phyloP scores from a whole-genome alignment of 2,797 vertebrate species.

The Cirrhinus molitorella region DNA sequence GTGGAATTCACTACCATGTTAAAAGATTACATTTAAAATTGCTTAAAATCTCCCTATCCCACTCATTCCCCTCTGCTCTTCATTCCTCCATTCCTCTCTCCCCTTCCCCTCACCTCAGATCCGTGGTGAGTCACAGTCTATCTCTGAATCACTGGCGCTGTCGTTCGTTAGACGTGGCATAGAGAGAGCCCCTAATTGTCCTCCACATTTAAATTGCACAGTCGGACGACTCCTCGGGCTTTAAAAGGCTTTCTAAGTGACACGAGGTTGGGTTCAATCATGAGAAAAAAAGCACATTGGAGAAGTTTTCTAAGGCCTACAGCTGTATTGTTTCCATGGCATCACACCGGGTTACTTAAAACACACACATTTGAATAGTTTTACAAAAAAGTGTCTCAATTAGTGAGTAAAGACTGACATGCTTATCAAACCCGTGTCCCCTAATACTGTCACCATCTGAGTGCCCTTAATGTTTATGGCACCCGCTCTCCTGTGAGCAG shows the following conservation, averaged over 20 bases:
- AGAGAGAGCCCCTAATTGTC: conserved; percentile 59
- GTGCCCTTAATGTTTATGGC: background rate
- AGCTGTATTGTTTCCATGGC: conserved; percentile 60
- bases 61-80: background rate
- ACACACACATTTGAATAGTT: conserved; percentile 2
- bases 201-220: conserved; percentile 59
- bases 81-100: background rate
- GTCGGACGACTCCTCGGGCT: conserved; percentile 52
- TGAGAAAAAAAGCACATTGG: conserved; percentile 25
- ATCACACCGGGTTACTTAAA: conserved; percentile 45
- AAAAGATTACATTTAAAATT: background rate
- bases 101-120: conserved; percentile 20
- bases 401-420: conserved; percentile 47
- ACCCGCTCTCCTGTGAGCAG: background rate
- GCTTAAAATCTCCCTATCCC: background rate
- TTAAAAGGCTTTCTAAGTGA: conserved; percentile 57
- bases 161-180: conserved; percentile 50
- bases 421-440: conserved; percentile 31
- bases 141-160: conserved; percentile 57
- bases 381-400: conserved; percentile 36
- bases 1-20: conserved; percentile 50
- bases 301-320: conserved; percentile 34
- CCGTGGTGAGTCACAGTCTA: conserved; percentile 46
- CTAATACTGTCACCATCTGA: conserved; percentile 33
- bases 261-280: conserved; percentile 53